These are phyloP conservation scores for Crotalus viridis DNA, from an alignment of 2,113 vertebrate genomes.

Conservation along the genomic window DNA sequence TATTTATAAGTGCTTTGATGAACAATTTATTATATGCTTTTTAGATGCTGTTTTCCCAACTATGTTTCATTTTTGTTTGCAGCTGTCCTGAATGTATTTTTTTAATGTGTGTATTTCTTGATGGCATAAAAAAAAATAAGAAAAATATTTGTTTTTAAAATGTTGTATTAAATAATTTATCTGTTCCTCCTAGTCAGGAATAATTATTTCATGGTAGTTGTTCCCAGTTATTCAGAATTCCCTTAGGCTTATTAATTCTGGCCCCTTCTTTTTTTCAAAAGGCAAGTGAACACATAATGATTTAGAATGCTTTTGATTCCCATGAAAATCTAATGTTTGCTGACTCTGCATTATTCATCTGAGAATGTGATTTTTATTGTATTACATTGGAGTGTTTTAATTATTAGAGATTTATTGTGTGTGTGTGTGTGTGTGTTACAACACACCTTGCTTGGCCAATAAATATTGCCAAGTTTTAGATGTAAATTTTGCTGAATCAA, in stretches of 20 bases:
- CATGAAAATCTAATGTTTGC: not conserved
- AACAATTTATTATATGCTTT: not conserved
- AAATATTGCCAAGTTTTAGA: not conserved
- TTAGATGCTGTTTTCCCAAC: not conserved
- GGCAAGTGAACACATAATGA: not conserved
- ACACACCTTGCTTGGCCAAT: not conserved
- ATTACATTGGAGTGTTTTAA: not conserved
- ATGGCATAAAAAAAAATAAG: not conserved
- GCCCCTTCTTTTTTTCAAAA: not conserved
- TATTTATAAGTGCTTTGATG: not conserved
- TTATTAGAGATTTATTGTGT: not conserved
- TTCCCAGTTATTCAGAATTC: not conserved
- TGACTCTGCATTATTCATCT: not conserved
- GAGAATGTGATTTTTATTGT: not conserved
- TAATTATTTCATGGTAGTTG: not conserved
- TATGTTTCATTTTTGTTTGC: not conserved
- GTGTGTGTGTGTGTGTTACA: not conserved
- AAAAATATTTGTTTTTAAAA: not conserved
- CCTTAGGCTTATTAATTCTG: not conserved
- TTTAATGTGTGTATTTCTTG: not conserved
- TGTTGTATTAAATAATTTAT: not conserved
- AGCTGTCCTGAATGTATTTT: not conserved
- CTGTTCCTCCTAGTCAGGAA: not conserved
- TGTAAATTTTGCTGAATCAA: not conserved
- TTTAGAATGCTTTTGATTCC: not conserved